A percentile compares a stretch with the other conserved stretches of the same genome.
Conservation (phyloP, 2,888 invertebrate genomes). For the Tiliacea citrago region DNA sequence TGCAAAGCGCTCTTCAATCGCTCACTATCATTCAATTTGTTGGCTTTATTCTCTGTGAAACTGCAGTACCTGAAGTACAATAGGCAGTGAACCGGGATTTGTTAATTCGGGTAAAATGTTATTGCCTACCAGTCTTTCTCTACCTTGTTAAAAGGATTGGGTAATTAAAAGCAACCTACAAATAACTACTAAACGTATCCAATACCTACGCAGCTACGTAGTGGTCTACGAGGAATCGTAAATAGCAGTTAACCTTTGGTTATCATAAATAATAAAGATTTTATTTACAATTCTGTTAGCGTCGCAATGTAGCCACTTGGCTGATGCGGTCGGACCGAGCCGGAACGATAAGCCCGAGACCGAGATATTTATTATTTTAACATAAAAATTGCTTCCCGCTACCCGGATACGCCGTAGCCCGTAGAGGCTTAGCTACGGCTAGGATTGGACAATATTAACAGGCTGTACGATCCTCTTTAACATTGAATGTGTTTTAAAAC, state of each 20-base stretch:
- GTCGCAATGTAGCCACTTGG: conserved; percentile 3
- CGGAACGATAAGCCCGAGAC: conserved; percentile 20
- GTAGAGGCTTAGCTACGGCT: neutral
- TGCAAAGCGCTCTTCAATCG: conserved; percentile 42
- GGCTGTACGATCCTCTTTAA: neutral
- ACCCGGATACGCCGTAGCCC: conserved; percentile 29
- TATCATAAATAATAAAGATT: conserved; percentile 39
- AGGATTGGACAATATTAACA: conserved; percentile 11
- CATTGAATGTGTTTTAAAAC: conserved; percentile 4
- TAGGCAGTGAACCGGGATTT: conserved; percentile 4
- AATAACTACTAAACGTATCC: conserved; percentile 7
- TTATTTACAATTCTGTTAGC: conserved; percentile 31
- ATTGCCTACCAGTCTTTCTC: conserved; percentile 13
- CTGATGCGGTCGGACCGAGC: conserved; percentile 10
- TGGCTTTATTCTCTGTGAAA: conserved; percentile 42
- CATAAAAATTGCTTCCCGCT: conserved; percentile 11
- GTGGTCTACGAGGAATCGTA: conserved; percentile 11
- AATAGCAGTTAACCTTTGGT: conserved; percentile 20
- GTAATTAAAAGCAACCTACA: conserved; percentile 13
- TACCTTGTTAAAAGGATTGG: conserved; percentile 23
- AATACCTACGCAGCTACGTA: conserved; percentile 3
- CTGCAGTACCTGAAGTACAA: conserved; percentile 22
- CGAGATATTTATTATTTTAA: conserved; percentile 30
- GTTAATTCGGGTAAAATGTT: conserved; percentile 21
- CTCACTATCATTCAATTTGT: conserved; percentile 46